Evolutionary conservation across 1,140 invertebrate species (phyloP), one percentile per base, ranked within the genome.

Genomic region (Globodera ellingtonae): DNA sequence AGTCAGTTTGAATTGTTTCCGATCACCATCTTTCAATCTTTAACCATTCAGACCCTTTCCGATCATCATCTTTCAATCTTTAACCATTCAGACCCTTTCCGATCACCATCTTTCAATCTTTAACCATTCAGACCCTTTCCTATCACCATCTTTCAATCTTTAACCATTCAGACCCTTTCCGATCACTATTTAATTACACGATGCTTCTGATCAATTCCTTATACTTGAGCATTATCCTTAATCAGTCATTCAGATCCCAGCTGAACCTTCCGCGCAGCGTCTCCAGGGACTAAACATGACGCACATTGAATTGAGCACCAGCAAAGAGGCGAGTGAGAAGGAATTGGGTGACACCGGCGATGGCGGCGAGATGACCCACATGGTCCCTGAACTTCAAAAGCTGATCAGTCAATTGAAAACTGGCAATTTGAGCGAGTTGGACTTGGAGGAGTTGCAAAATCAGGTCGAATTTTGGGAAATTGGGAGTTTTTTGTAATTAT

Each of bases 381-480:
- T 86, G 81, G 85, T 84, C 15, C 83, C 83, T 18, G 83, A 83
- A 62, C 67, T 84, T 13, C 52, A 78, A 75, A 84, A 84, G 47
- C 67, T 84, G 65, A 83, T 84, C 59, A 48, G 56, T 15, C 65
- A 84, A 47, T 59, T 84, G 18, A 82, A 79, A 21, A 82, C 21
- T 10, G 65, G 80, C 48, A 84, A 85, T 83, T 76, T 84, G 35
- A 84, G 72, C 48, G 24, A 67, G n/a, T 69, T 44, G 21, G 82
- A 83, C 21, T 78, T 83, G 44, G 44, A 65, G 48, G 82, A 83
- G 70, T 70, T 83, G 56, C 71, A 50, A n/a, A 76, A 79, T 24
- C 82, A 83, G 72, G 78, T 82, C 15, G 9, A 44, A 24, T 21
- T 24, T 35, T 35, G 78, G 44, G 46, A 7, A 48, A 52, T 24